Evolutionary conservation across 2,797 vertebrate genomes (phyloP).

Genomic region (Perodicticus potto): DNA sequence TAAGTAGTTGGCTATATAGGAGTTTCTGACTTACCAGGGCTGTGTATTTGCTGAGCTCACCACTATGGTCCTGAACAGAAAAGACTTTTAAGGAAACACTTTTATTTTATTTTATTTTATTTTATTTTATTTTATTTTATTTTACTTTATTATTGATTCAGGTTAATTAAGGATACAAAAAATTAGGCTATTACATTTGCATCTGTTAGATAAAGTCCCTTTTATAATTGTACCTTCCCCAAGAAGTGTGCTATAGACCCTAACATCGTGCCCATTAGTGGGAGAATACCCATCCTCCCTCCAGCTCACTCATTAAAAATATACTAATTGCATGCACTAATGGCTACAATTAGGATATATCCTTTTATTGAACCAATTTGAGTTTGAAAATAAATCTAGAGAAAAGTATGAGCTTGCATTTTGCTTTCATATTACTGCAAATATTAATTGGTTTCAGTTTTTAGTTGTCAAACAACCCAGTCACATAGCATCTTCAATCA

Average conservation of each 20-base stretch:
- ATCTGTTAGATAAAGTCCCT: too few relatives aligned
- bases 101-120: neutral
- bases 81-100: neutral
- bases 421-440: neutral
- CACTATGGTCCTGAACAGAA: neutral
- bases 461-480: neutral
- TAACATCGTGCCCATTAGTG: too few relatives aligned
- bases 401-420: neutral
- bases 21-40: neutral
- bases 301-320: neutral
- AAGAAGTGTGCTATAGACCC: too few relatives aligned
- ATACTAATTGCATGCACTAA: neutral
- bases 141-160: too few relatives aligned
- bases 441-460: slow-evolving; percentile 9
- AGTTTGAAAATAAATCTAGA: slow-evolving; percentile 40
- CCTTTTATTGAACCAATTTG: neutral
- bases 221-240: too few relatives aligned
- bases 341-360: neutral
- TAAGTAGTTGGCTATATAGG: neutral
- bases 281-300: too few relatives aligned
- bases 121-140: neutral
- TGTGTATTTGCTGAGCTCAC: neutral
- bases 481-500: neutral
- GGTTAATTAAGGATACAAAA: too few relatives aligned
- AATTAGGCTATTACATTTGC: too few relatives aligned